phyloP scores from a whole-genome alignment of 2,797 vertebrate species.

The Synanceia verrucosa region DNA sequence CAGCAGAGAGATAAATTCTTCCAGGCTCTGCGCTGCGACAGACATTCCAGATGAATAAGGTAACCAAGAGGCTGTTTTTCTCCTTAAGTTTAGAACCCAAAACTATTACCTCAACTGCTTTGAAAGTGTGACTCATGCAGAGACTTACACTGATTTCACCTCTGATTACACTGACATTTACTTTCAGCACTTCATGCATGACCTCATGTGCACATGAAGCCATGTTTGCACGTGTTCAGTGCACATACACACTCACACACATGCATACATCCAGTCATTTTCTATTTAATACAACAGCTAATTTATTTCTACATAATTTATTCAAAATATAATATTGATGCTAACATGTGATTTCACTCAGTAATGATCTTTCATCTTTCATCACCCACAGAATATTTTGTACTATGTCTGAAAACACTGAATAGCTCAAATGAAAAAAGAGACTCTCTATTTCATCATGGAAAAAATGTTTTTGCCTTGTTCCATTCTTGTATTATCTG shows the following conservation, averaged over 20 bases:
- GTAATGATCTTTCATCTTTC: too few relatives aligned
- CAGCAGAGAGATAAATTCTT: conserved; percentile 53
- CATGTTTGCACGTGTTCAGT: conserved; percentile 12
- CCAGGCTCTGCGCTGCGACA: conserved; percentile 57
- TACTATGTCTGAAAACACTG: too few relatives aligned
- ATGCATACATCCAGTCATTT: not conserved
- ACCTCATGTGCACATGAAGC: conserved; percentile 51
- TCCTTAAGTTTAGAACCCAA: conserved; percentile 44
- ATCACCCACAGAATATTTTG: too few relatives aligned
- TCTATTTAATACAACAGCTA: too few relatives aligned
- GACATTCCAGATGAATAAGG: conserved; percentile 76
- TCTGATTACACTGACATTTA: conserved; percentile 38
- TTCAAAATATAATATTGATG: too few relatives aligned
- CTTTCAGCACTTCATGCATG: conserved; percentile 32
- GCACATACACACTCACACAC: not conserved
- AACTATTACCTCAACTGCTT: conserved; percentile 48
- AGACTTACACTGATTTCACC: conserved; percentile 40
- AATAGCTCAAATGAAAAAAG: too few relatives aligned
- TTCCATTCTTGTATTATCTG: too few relatives aligned
- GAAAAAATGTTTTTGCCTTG: too few relatives aligned
- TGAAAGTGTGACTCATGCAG: conserved; percentile 54
- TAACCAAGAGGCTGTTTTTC: conserved; percentile 71
- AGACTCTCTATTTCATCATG: too few relatives aligned
- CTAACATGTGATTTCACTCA: too few relatives aligned
- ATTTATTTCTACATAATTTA: too few relatives aligned